These are phyloP conservation scores for Drosophila baimaii DNA, from an alignment of 1,140 invertebrate species.

Conservation along the genomic window DNA sequence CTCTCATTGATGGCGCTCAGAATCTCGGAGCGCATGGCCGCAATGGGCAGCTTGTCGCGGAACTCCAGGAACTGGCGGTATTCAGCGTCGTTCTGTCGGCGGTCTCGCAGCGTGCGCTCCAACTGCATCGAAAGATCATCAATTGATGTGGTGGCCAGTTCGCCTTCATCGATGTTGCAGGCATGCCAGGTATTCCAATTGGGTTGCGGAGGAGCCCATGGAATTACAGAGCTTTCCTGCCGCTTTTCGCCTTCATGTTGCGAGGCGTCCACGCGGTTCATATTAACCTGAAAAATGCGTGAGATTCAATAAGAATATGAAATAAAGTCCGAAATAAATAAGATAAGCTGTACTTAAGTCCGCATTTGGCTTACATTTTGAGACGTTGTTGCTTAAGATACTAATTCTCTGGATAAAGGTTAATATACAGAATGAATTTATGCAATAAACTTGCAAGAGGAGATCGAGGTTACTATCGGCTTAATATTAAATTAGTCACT, in stretches of 20 bases:
- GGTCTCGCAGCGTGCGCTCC: conserved; percentile 87
- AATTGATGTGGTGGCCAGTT: conserved; percentile 90
- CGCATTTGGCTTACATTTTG: no score
- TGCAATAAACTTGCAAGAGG: no score
- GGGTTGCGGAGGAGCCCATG: conserved; percentile 96
- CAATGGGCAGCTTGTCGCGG: conserved; percentile 91
- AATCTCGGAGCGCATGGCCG: conserved; percentile 89
- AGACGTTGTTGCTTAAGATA: no score
- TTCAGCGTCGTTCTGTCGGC: conserved; percentile 69
- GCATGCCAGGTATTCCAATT: conserved; percentile 99
- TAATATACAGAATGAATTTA: no score
- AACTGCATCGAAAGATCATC: conserved; percentile 93
- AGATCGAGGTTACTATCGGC: no score
- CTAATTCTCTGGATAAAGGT: no score
- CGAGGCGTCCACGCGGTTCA: conserved; percentile 5
- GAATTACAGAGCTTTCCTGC: conserved; percentile 87
- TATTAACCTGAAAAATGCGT: conserved; percentile 20
- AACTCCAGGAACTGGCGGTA: conserved; percentile 85
- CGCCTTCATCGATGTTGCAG: conserved; percentile 97
- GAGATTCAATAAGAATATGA: not conserved
- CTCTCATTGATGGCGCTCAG: conserved; percentile 94
- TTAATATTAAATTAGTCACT: no score
- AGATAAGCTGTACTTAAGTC: no score
- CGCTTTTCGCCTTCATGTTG: conserved; percentile 25
- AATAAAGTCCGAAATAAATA: not conserved